These are phyloP conservation scores for Hemiscyllium ocellatum DNA, from an alignment of 2,113 vertebrate species.

Conservation along the genomic window DNA sequence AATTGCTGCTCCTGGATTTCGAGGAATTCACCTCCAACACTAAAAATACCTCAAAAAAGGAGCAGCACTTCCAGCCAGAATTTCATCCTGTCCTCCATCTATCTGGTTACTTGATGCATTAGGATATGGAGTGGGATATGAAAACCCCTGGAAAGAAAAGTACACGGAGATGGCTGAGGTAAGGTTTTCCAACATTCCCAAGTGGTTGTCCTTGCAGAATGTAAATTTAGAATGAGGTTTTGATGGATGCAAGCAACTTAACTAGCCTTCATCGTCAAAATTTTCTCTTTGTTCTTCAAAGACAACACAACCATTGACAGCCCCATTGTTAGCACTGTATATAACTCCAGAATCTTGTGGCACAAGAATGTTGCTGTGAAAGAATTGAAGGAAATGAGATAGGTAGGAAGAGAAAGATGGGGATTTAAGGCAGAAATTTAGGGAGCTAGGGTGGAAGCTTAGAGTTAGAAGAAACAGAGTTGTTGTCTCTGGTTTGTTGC, in stretches of 20 bases:
- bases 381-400: slow-evolving; percentile 7
- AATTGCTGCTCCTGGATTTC: too few species aligned
- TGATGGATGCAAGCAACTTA: background rate
- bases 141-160: background rate
- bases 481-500: too few species aligned
- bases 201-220: background rate
- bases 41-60: too few species aligned
- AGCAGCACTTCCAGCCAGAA: too few species aligned
- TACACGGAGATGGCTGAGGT: background rate
- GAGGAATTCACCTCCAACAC: too few species aligned
- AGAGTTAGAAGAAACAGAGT: too few species aligned
- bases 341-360: background rate
- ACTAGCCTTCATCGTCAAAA: background rate
- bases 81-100: too few species aligned
- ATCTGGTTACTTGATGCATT: background rate
- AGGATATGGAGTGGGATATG: background rate
- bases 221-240: background rate
- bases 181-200: background rate
- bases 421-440: too few species aligned
- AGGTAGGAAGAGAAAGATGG: too few species aligned
- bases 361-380: background rate
- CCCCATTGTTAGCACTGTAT: background rate
- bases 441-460: too few species aligned
- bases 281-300: background rate
- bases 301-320: background rate